A percentile compares a stretch with the other conserved stretches of the same genome.
Conservation (phyloP, 2,888 invertebrate genomes). For the Nymphalis urticae region DNA sequence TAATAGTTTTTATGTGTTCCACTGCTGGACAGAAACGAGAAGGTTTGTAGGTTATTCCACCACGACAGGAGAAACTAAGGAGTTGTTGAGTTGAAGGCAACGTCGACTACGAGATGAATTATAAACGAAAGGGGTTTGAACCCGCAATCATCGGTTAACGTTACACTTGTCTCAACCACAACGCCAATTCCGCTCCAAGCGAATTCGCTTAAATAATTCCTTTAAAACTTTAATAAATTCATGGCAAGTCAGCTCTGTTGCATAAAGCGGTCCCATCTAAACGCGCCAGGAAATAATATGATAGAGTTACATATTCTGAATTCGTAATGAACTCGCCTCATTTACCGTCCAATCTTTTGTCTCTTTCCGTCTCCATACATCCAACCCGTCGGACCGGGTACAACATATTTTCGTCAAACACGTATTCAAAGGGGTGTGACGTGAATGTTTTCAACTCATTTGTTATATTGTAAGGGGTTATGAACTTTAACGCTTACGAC, state of each 20-base stretch:
- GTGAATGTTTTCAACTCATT: slow-evolving; percentile 13
- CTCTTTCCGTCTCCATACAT: slow-evolving; percentile 37
- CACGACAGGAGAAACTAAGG: no score
- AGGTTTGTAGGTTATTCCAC: no score
- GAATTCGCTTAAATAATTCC: not conserved
- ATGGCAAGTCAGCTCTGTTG: slow-evolving; percentile 14
- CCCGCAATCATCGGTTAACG: no score
- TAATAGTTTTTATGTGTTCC: no score
- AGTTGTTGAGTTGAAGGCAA: no score
- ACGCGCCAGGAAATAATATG: slow-evolving; percentile 60
- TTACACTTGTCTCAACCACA: not conserved
- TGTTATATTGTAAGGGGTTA: slow-evolving; percentile 2
- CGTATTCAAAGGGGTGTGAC: slow-evolving; percentile 17
- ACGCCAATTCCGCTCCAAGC: not conserved
- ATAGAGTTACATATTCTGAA: slow-evolving; percentile 74
- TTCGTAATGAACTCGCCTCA: slow-evolving; percentile 69
- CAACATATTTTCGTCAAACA: slow-evolving; percentile 21
- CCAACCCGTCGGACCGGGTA: slow-evolving; percentile 42
- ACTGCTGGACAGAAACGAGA: no score
- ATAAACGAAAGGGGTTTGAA: no score
- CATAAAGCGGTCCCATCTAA: slow-evolving; percentile 52
- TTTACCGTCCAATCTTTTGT: slow-evolving; percentile 45
- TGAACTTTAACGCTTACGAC: not conserved
- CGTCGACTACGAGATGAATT: no score
- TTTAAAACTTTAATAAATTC: slow-evolving; percentile 10